These are phyloP conservation scores for Chiloscyllium punctatum DNA, from an alignment of 2,797 vertebrate genomes.

Conservation along the genomic window DNA sequence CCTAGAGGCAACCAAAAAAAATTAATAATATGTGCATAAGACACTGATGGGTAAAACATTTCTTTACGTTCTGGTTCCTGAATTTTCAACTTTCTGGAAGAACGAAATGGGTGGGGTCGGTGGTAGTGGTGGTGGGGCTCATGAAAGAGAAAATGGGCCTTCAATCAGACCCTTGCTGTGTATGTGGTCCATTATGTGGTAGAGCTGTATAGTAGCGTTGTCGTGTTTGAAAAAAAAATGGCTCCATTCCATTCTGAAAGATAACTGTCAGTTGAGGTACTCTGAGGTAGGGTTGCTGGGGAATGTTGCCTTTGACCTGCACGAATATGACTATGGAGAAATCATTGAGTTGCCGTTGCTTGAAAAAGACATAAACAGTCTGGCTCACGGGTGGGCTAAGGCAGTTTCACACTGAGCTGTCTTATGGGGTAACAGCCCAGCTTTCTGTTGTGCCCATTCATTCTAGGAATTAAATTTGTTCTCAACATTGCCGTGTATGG, in stretches of 20 bases:
- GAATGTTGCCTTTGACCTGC: not conserved
- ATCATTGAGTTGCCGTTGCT: not conserved
- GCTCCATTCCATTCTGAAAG: not conserved
- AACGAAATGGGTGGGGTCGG: not conserved
- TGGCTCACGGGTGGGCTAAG: no score
- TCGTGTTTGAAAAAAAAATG: not conserved
- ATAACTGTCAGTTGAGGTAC: not conserved
- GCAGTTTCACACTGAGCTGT: no score
- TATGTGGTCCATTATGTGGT: not conserved
- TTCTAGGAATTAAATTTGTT: not conserved
- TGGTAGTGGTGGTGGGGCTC: not conserved
- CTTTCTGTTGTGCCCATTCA: not conserved
- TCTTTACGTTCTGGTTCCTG: not conserved
- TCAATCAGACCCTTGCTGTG: not conserved
- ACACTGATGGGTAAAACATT: not conserved
- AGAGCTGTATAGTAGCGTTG: slow-evolving; percentile 14
- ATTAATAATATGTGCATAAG: not conserved
- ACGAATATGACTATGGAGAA: not conserved
- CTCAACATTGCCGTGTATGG: not conserved
- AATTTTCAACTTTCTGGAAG: not conserved
- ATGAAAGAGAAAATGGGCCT: not conserved
- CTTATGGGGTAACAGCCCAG: not conserved
- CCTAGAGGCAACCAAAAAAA: not conserved
- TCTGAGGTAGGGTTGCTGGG: not conserved
- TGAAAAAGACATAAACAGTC: not conserved